phyloP scores from a whole-genome alignment of 1,140 invertebrate genomes.

The Zaprionus ghesquierei region DNA sequence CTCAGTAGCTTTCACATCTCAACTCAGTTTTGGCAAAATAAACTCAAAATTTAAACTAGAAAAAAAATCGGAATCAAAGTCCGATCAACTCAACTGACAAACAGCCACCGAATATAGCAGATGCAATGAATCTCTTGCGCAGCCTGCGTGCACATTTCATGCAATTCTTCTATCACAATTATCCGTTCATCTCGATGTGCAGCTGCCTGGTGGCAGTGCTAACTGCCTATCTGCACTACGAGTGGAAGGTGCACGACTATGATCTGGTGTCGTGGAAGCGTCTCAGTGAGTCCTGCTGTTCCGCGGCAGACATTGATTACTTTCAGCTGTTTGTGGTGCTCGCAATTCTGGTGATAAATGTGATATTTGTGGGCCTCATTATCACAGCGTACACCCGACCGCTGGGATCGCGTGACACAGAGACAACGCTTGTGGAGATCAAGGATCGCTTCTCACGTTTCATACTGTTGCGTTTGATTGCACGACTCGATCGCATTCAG shows the following conservation, averaged over 20 bases:
- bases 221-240: constrained; percentile 70
- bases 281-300: constrained; percentile 37
- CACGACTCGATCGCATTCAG: constrained; percentile 70
- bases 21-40: constrained; percentile 33
- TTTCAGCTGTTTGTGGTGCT: constrained; percentile 62
- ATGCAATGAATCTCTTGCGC: constrained; percentile 54
- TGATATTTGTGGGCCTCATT: constrained; percentile 56
- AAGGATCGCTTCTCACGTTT: constrained; percentile 76
- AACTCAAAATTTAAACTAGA: constrained; percentile 31
- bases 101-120: constrained; percentile 7
- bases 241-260: constrained; percentile 55
- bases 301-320: constrained; percentile 46
- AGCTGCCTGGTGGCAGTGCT: constrained; percentile 46
- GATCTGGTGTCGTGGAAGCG: constrained; percentile 74
- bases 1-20: constrained; percentile 17
- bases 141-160: constrained; percentile 41
- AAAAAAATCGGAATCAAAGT: constrained; percentile 16
- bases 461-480: constrained; percentile 67
- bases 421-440: constrained; percentile 68
- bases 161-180: constrained; percentile 58
- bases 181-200: constrained; percentile 57
- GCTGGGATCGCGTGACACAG: constrained; percentile 37
- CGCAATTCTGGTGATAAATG: constrained; percentile 54
- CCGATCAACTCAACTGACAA: constrained; percentile 9
- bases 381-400: constrained; percentile 53